A percentile compares a stretch with the other conserved stretches of the same genome.
These are phyloP conservation scores for Girardia tigrina DNA, from an alignment of 2,888 invertebrate species.

Conservation along the genomic window DNA sequence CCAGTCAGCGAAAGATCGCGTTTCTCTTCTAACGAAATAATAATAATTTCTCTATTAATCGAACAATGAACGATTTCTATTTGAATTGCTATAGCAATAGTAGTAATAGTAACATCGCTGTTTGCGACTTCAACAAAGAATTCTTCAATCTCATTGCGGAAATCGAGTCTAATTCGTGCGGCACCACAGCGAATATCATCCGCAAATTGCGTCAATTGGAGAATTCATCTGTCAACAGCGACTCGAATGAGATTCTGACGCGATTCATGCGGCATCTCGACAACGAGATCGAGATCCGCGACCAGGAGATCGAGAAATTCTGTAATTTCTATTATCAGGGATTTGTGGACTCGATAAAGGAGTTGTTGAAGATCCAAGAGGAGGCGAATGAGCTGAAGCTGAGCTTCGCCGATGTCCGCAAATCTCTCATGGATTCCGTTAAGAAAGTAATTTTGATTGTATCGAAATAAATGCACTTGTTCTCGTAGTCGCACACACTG, in stretches of 20 bases:
- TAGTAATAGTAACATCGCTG: too few relatives aligned
- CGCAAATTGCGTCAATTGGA: slow-evolving; percentile 27
- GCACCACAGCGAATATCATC: slow-evolving; percentile 33
- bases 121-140: background rate
- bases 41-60: too few relatives aligned
- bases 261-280: slow-evolving; percentile 73
- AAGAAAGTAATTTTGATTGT: too few relatives aligned
- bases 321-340: slow-evolving; percentile 96
- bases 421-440: background rate
- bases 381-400: slow-evolving; percentile 67
- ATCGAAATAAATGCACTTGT: too few relatives aligned
- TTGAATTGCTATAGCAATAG: background rate
- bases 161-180: slow-evolving; percentile 30
- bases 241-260: background rate
- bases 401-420: background rate
- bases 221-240: background rate
- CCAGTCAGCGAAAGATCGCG: background rate
- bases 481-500: too few relatives aligned
- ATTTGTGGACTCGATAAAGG: slow-evolving; percentile 90
- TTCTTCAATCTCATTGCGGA: slow-evolving; percentile 20
- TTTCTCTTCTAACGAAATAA: background rate
- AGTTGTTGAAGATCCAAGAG: slow-evolving; percentile 75
- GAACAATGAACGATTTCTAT: background rate
- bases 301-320: slow-evolving; percentile 89
- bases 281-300: slow-evolving; percentile 78